Base-by-base conservation (phyloP, 2,113 vertebrate species). In the Channa argus region DNA sequence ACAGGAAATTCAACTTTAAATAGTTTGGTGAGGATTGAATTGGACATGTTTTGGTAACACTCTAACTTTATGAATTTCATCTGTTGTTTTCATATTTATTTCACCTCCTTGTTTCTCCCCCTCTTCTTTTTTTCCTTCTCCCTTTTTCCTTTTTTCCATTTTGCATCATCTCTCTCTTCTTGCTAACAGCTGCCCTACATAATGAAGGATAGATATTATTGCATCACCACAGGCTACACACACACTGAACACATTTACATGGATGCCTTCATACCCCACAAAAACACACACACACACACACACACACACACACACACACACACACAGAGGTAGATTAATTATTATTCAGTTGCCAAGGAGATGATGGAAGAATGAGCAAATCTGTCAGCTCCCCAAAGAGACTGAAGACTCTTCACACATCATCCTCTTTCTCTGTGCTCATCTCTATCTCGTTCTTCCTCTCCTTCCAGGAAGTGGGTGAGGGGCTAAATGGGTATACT, bases 291-390 rank as follows among this genome's bases (percentile, higher is more conserved):
- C 52, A 55, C 61, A 15, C 12, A 38, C 59, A 67, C 15, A 33
- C 58, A 62, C 67, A 63, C 38, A 74, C 72, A 77, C 15, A 52
- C 56, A 45, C 53, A 65, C 64, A 61, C 49, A 41, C 77, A 68
- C 65, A 36, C 36, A 54, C 15, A 43, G 75, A 82, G 77, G 64
- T 62, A 75, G 82, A 88, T 88, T 88, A 80, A 91, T 88, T 84
- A 88, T 88, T 83, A 86, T 88, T 85, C 86, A 6, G 88, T 88
- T 89, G 76, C 84, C 86, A 81, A 49, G 84, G 90, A 74, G 88
- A 89, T 76, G 79, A 86, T 86, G 82, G 82, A 86, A 79, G 86
- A 89, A 89, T 37, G 82, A 85, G 82, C 55, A 64, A 85, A 85
- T 88, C 82, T 80, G 72, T 85, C 77, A 68, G 67, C 67, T 87